Conservation (phyloP, 1,140 invertebrate genomes). For the Metaphire vulgaris region DNA sequence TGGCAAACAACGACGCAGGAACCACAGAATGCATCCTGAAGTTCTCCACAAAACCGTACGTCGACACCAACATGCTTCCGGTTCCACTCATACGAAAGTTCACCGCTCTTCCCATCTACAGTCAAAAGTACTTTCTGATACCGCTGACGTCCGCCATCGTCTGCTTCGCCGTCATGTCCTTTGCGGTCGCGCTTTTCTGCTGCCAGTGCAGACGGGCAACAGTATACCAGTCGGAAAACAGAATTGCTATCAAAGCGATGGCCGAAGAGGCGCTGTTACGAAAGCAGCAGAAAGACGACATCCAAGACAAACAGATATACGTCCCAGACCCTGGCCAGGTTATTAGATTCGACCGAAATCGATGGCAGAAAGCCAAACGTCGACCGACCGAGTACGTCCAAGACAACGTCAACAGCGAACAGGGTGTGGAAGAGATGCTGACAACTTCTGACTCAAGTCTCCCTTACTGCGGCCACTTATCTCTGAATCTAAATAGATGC, state of each 20-base stretch:
- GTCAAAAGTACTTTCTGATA: slow-evolving; percentile 84
- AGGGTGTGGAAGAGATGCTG: not conserved
- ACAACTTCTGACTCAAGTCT: not conserved
- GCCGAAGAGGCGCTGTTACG: not conserved
- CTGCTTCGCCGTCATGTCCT: slow-evolving; percentile 75
- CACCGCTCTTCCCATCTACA: slow-evolving; percentile 59
- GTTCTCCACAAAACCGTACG: slow-evolving; percentile 86
- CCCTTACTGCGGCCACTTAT: not conserved
- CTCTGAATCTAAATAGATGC: not conserved
- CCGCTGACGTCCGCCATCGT: slow-evolving; percentile 73
- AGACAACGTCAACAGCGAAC: not conserved
- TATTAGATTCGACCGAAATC: not conserved
- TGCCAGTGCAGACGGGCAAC: slow-evolving; percentile 17
- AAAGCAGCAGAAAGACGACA: not conserved
- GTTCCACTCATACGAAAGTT: slow-evolving; percentile 57
- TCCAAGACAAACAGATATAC: not conserved
- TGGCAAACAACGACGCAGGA: slow-evolving; percentile 85
- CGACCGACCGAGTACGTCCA: not conserved
- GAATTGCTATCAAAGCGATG: not conserved
- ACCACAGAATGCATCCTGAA: slow-evolving; percentile 79
- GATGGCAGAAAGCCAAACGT: not conserved
- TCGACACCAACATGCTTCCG: slow-evolving; percentile 79
- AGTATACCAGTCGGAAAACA: not conserved
- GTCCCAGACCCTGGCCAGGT: not conserved
- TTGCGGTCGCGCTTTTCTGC: slow-evolving; percentile 63